Evolutionary conservation across 2,113 vertebrate species (phyloP), one percentile per base, ranked within the genome.

Genomic region (Cyprinus carpio): DNA sequence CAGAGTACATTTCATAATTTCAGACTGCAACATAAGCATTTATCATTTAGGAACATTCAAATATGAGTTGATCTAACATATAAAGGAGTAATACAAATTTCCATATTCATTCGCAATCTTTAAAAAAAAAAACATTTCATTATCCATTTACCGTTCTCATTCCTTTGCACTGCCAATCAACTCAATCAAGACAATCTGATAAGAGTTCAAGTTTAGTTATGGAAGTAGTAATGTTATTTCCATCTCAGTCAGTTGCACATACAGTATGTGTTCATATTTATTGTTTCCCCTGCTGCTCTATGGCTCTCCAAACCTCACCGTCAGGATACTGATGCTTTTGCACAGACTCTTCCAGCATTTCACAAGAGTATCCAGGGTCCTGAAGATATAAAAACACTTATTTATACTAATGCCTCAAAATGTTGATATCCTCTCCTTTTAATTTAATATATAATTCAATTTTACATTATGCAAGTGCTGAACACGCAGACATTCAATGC

Each of bases 331-430:
- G 91, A 67, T 96, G 88, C 83, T 87, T 93, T 88, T 90, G 88
- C 85, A 95, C 92, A 0, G 96, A 96, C 0, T 93, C 92, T 54
- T 96, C 95, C 86, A 96, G 89, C 94, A 96, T 96, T 93, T 97
- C 96, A 79, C 94, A 94, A 7, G 96, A 97, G 88, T 95, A 97
- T 34, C 96, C 96, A 46, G 95, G 90, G 85, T 94, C 94, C 96
- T 97, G 88, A 56, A 78, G 54, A 75, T 49, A 18, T 10, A 60
- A 7, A 46, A 7, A 31, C 6, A 29, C 16, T 40, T 1, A 40
- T 40, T 40, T 10, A 11, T 58, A 15, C 18, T 13, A 51, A 43
- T n/a, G 27, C 6, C 27, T 46, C 23, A 16, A 25, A 16, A 46
- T 25, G 12, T 8, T 23, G 10, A 31, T 67, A 18, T 67, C 13